Percentiles rank a stretch among this genome's conserved stretches.
Evolutionary conservation across 2,888 invertebrate genomes (phyloP).

Genomic region (Dolichomitus sp.): DNA sequence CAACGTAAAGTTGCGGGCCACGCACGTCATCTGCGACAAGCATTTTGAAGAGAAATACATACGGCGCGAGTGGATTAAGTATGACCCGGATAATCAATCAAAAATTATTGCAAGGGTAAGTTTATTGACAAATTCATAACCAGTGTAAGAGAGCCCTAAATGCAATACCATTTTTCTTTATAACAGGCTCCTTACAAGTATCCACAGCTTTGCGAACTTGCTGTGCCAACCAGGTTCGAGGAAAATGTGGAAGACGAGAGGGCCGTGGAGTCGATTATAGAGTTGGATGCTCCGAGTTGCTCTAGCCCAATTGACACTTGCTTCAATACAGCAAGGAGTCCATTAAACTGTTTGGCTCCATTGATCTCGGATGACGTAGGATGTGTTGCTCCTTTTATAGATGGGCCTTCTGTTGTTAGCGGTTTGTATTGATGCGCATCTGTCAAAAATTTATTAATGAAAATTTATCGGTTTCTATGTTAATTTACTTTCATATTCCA

Average conservation of each 20-base stretch:
- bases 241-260: not conserved
- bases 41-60: constrained; percentile 44
- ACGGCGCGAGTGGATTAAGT: constrained; percentile 25
- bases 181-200: constrained; percentile 28
- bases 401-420: not conserved
- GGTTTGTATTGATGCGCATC: not conserved
- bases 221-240: too few relatives aligned
- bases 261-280: not conserved
- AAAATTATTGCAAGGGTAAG: constrained; percentile 37
- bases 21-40: constrained; percentile 40
- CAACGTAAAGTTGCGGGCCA: constrained; percentile 7
- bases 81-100: constrained; percentile 10
- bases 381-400: not conserved
- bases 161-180: constrained; percentile 1
- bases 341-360: not conserved
- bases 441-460: not conserved
- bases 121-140: constrained; percentile 2
- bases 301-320: not conserved
- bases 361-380: not conserved
- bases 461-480: too few relatives aligned
- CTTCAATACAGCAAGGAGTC: not conserved
- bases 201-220: not conserved
- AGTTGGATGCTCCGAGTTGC: constrained; percentile 1
- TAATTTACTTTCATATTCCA: too few relatives aligned
- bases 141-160: not conserved